These are phyloP conservation scores for Premnoplex brunnescens DNA, from an alignment of 2,797 vertebrate genomes.

Conservation along the genomic window DNA sequence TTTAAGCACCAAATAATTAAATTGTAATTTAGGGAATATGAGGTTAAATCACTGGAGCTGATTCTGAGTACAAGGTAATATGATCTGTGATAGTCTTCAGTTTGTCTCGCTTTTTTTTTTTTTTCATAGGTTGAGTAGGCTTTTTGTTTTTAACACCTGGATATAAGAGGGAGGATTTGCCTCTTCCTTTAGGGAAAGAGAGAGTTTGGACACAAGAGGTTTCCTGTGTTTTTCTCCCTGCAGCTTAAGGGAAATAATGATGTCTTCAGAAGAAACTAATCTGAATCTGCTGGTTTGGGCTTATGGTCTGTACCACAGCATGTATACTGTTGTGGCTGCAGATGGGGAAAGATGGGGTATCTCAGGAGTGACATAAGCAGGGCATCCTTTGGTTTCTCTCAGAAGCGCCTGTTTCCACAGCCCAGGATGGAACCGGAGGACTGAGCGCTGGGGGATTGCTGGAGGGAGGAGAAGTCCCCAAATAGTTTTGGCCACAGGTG, in stretches of 20 bases:
- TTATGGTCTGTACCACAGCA: rapidly evolving
- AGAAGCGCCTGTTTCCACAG: not conserved
- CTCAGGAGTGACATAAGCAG: not conserved
- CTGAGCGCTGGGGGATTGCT: not conserved
- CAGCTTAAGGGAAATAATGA: not conserved
- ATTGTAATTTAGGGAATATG: not conserved
- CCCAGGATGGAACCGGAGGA: rapidly evolving
- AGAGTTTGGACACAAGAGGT: not conserved
- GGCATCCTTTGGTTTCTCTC: not conserved
- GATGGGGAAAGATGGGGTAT: not conserved
- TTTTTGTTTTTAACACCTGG: not conserved
- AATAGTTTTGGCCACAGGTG: not conserved
- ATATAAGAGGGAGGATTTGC: not conserved
- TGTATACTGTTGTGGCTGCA: not conserved
- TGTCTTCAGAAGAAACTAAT: not conserved
- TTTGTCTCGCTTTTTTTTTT: not conserved
- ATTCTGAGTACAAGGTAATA: not conserved
- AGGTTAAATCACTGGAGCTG: not conserved
- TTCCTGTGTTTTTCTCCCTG: not conserved
- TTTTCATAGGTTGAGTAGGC: not conserved
- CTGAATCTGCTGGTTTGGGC: not conserved
- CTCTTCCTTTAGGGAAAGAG: not conserved
- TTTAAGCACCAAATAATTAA: not conserved
- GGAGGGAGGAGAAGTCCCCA: not conserved
- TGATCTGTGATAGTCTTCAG: not conserved